Conservation (phyloP, 2,113 vertebrate genomes). For the Chionis minor region DNA sequence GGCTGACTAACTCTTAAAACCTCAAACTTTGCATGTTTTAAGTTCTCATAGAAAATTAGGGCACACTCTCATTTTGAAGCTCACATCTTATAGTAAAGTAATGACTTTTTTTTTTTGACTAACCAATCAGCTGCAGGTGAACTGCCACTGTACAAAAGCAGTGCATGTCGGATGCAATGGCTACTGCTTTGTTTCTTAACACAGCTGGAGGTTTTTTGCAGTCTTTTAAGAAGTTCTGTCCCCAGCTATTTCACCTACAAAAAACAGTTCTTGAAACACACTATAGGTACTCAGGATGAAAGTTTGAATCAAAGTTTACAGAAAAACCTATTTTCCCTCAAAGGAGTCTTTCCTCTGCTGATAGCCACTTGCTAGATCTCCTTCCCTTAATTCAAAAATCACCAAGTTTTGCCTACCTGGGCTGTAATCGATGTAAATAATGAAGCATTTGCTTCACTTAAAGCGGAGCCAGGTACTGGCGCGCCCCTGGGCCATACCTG, state of each 20-base stretch:
- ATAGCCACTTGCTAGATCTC: not conserved
- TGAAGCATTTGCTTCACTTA: not conserved
- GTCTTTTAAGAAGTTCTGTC: not conserved
- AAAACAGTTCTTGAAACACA: not conserved
- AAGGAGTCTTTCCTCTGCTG: not conserved
- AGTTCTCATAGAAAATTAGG: conserved; percentile 28
- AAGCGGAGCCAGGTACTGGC: not conserved
- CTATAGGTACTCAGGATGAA: not conserved
- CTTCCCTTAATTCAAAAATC: not conserved
- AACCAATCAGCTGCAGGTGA: not conserved
- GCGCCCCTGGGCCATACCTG: fast-evolving
- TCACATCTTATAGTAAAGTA: not conserved
- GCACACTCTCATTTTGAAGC: conserved; percentile 29
- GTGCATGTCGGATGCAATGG: not conserved
- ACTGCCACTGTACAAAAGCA: not conserved
- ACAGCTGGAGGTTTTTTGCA: not conserved
- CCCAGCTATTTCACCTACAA: not conserved
- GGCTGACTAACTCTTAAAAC: not conserved
- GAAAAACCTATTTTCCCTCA: not conserved
- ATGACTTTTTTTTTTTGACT: not conserved
- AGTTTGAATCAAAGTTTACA: not conserved
- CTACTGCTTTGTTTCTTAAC: not conserved
- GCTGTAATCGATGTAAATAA: not conserved
- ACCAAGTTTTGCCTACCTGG: not conserved
- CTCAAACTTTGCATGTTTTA: conserved; percentile 22